A percentile compares a stretch with the other conserved stretches of the same genome.
phyloP scores from a whole-genome alignment of 1,140 invertebrate genomes.

The Aporrectodea caliginosa region DNA sequence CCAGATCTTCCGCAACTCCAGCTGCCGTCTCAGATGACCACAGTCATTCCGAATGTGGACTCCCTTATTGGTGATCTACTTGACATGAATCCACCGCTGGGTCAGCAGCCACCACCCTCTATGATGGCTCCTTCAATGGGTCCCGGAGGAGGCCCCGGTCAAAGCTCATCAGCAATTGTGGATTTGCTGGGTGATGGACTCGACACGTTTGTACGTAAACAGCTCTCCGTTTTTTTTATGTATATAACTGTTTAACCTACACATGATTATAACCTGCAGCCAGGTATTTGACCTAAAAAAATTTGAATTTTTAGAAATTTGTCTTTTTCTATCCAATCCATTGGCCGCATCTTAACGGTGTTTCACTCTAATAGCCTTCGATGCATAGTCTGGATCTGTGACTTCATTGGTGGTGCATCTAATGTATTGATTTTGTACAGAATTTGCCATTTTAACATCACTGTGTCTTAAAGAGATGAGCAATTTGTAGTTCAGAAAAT shows the following conservation, averaged over 20 bases:
- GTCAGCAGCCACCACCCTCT: constrained; percentile 30
- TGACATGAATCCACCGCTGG: constrained; percentile 67
- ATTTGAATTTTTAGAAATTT: too few species aligned
- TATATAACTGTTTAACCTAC: too few species aligned
- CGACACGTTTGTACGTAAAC: constrained; percentile 65
- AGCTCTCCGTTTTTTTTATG: background rate
- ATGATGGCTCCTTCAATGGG: background rate
- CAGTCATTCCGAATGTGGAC: constrained; percentile 57
- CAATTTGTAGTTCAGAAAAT: background rate
- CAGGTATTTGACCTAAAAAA: too few species aligned
- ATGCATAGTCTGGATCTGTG: too few species aligned
- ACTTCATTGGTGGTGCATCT: too few species aligned
- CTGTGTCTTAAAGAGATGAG: too few species aligned
- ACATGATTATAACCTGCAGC: too few species aligned
- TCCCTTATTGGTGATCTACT: constrained; percentile 90
- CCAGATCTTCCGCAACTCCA: background rate
- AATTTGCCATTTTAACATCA: too few species aligned
- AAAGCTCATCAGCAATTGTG: constrained; percentile 30
- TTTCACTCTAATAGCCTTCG: too few species aligned
- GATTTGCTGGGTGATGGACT: constrained; percentile 78
- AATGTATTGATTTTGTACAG: too few species aligned
- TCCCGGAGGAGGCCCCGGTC: background rate
- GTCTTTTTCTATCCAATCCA: too few species aligned
- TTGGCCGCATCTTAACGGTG: too few species aligned
- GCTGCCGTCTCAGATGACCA: background rate